A percentile compares a stretch with the other conserved stretches of the same genome.
Conservation (phyloP, 2,113 vertebrate species). For the Perca flavescens region DNA sequence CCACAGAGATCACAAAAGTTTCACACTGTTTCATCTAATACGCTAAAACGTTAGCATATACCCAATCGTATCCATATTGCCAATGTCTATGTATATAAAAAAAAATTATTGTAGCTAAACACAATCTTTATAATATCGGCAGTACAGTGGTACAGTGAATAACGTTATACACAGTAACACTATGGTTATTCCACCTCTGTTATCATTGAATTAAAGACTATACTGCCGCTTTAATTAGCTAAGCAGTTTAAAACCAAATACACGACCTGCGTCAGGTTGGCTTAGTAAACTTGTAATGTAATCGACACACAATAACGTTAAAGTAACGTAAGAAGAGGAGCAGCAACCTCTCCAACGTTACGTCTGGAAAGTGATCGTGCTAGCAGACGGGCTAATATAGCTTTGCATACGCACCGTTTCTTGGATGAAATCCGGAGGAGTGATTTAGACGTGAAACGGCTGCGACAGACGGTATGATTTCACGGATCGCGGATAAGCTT, state of each 20-base stretch:
- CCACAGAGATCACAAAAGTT: constrained; percentile 20
- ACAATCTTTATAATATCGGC: background rate
- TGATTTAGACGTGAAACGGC: background rate
- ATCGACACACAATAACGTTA: background rate
- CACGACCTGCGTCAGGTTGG: background rate
- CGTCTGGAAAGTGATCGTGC: constrained; percentile 43
- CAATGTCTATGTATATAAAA: background rate
- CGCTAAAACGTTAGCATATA: background rate
- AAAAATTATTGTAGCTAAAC: too few species aligned
- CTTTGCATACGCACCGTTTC: constrained; percentile 71
- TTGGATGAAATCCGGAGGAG: background rate
- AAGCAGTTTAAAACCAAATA: background rate
- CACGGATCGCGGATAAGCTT: constrained; percentile 6
- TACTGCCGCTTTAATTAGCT: accelerated
- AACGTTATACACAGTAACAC: background rate
- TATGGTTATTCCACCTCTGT: background rate
- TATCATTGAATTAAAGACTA: background rate
- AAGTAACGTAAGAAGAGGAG: constrained; percentile 5
- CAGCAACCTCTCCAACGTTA: constrained; percentile 16
- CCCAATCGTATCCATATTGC: too few species aligned
- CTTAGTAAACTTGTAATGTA: constrained; percentile 33
- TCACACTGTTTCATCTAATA: background rate
- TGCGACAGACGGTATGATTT: constrained; percentile 1
- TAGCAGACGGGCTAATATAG: constrained; percentile 73
- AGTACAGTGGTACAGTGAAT: constrained; percentile 1